Evolutionary conservation across 2,888 invertebrate genomes (phyloP), one percentile per base, ranked within the genome.

Genomic region (Morpho achilles): DNA sequence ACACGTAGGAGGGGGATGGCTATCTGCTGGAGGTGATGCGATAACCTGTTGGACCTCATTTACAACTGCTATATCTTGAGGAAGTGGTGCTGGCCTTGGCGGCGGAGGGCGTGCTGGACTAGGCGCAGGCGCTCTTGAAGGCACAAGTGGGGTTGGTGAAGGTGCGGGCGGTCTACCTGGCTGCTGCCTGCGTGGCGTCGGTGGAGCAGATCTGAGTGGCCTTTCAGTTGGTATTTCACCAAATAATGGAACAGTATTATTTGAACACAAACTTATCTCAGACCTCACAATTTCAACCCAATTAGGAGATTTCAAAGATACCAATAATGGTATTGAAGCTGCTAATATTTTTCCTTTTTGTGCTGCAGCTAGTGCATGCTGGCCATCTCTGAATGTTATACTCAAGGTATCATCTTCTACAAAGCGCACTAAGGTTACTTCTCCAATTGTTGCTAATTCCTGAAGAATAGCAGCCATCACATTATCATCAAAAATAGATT

Each of bases 311-410:
- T 96, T 97, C 39, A 98, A 85, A 42, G 93, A 92, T 49, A 98
- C 92, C 53, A 91, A 91, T 43, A 98, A 84, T 52, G 92, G 92
- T 62, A 94, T 90, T 8, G 94, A 94, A 70, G 93, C 92, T 22
- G 95, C 92, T 68, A 92, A 91, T 45, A 94, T 92, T 59, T 82
- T 80, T 8, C 87, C 86, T 63, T 91, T 92, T 57, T 91, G 90
- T 1, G 87, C 89, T 1, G 96, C 96, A 60, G 94, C 94, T 23
- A 99, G 81, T 4, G 98, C 98, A 67, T 95, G 94, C 75, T 96
- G 95, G 0, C 98, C 98, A 74, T 97, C 96, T 68, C 96, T 93
- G 79, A 98, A 98, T 7, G 98, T 97, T 39, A 99, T 94, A 94
- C 97, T 97, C 90, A 99, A 94, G 10, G 96, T 95, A 57, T 83